Evolutionary conservation across 2,113 vertebrate genomes (phyloP).

Genomic region (Channa argus): DNA sequence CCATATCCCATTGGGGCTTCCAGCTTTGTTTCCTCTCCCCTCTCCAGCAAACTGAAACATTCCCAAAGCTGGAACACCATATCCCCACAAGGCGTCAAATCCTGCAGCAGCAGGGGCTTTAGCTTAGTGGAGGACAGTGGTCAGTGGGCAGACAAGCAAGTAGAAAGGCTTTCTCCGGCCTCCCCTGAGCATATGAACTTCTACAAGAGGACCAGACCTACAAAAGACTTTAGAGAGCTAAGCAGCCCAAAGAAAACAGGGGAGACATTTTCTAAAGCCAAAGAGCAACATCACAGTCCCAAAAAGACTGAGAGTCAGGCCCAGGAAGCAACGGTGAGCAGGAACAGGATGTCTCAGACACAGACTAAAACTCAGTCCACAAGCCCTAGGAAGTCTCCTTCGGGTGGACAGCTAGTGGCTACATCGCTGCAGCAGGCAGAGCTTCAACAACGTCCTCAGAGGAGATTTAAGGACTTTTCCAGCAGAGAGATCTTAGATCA

Average conservation of each 20-base stretch:
- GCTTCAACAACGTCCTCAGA: constrained; percentile 41
- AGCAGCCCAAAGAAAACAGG: constrained; percentile 81
- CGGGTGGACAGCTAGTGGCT: constrained; percentile 42
- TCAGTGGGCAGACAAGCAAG: constrained; percentile 56
- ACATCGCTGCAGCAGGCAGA: constrained; percentile 16
- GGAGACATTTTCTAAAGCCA: constrained; percentile 73
- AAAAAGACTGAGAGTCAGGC: constrained; percentile 61
- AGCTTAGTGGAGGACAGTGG: constrained; percentile 63
- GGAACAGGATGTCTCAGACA: constrained; percentile 48
- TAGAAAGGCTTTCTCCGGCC: constrained; percentile 52
- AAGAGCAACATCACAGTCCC: constrained; percentile 68
- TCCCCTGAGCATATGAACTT: constrained; percentile 61
- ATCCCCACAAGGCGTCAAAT: constrained; percentile 62
- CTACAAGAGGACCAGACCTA: constrained; percentile 67
- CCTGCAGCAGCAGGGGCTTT: constrained; percentile 54
- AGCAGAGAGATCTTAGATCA: constrained; percentile 51
- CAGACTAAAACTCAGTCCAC: constrained; percentile 38
- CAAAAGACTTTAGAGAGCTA: constrained; percentile 75
- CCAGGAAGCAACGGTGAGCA: constrained; percentile 50
- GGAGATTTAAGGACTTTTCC: constrained; percentile 48
- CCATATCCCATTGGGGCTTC: constrained; percentile 76
- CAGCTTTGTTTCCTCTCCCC: constrained; percentile 67
- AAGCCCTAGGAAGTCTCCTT: constrained; percentile 48
- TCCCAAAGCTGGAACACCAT: constrained; percentile 68
- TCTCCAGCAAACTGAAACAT: constrained; percentile 77